Evolutionary conservation across 2,888 invertebrate species (phyloP), one percentile per base, ranked within the genome.

Genomic region (Lingula anatina): DNA sequence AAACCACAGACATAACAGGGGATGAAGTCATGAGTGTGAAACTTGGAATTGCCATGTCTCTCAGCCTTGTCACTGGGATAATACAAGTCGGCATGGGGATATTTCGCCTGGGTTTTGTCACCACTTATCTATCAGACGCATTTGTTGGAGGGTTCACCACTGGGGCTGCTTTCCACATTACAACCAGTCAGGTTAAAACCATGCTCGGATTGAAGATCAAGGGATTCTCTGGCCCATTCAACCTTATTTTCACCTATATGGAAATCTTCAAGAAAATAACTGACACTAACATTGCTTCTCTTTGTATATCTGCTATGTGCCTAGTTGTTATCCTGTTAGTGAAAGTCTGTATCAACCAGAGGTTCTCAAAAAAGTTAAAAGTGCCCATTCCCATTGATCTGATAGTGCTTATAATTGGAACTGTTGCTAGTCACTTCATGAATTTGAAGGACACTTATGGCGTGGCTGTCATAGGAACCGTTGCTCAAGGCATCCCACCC

Each of bases 381-480:
- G 62, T 70, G 7, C 75, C 75, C 0, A 66, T 77, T 35, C 77
- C 77, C 3, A 66, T 68, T 2, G 77, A 77, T 53, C 60, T 77
- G 3, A 55, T 76, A 18, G 68, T 72, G 4, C 70, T 73, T 7
- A 60, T 70, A 3, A 41, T 69, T 5, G 65, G 64, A 2, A 70
- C 70, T 0, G 20, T 68, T 4, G 53, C 65, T 15, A 70, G 70
- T 0, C 64, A 70, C 48, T 59, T 63, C 9, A 64, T 54, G 0
- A 50, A 59, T 0, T 54, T 73, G 38, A 43, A 58, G 2, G 58
- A 53, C 1, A 51, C 51, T 9, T 70, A 60, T 41, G 54, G 50
- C 9, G 59, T 70, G 2, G 59, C 57, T n/a, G 53, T 70, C 23
- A 65, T 70, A 3, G 66, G 66, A 2, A 43, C 55, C 15, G 68